Conservation (phyloP, 2,888 invertebrate genomes). For the Dolomedes plantarius region DNA sequence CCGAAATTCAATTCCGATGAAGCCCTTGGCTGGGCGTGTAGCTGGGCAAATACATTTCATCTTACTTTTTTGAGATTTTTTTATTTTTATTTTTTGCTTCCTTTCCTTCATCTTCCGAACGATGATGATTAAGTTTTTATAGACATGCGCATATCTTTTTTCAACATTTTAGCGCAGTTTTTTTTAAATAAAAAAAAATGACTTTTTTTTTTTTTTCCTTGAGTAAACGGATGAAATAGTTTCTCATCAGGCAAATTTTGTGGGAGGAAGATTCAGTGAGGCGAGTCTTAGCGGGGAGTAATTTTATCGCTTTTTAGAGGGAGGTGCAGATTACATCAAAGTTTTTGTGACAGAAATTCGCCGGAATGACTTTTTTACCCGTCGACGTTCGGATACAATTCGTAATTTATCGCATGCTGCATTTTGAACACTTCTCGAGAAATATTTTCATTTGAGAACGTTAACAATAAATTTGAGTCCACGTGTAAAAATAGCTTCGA, state of each 20-base stretch:
- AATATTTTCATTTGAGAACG: not conserved
- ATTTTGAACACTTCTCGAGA: not conserved
- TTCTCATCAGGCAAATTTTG: conserved; percentile 53
- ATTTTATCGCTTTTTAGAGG: conserved; percentile 9
- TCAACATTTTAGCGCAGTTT: conserved; percentile 21
- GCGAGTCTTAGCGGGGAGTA: not conserved
- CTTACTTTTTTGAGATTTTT: not conserved
- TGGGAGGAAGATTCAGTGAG: conserved; percentile 16
- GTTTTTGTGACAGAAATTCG: not conserved
- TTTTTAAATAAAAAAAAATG: not conserved
- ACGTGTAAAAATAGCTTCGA: not conserved
- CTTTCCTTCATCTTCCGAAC: not conserved
- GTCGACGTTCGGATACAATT: not conserved
- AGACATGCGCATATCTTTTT: conserved; percentile 8
- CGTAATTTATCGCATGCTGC: not conserved
- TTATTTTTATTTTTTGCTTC: not conserved
- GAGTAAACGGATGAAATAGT: conserved; percentile 35
- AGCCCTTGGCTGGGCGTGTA: conserved; percentile 12
- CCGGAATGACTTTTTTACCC: not conserved
- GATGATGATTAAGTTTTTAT: conserved; percentile 62
- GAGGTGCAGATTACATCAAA: not conserved
- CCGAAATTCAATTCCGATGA: conserved; percentile 55
- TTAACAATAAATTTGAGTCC: not conserved
- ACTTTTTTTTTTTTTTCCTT: conserved; percentile 17
- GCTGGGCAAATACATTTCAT: not conserved